Evolutionary conservation across 2,113 vertebrate species (phyloP), one percentile per base, ranked within the genome.

Genomic region (Hucho hucho): DNA sequence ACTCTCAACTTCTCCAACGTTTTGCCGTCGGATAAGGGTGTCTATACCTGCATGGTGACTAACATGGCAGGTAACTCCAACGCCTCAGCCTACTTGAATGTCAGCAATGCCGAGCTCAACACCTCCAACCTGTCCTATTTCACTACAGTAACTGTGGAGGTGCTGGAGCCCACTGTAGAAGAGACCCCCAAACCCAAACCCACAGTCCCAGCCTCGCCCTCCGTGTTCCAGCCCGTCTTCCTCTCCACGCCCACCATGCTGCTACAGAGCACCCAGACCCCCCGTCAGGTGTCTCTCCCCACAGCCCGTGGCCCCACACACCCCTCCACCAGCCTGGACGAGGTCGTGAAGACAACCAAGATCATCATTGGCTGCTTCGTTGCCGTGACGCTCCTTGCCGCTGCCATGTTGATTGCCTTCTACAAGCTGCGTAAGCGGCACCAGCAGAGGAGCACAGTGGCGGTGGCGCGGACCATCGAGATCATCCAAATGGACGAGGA

Each of bases 351-450:
- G 93, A 99, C 97, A 92, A 99, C 97, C 80, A 99, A 99, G 90
- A 99, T 99, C 91, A 98, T 99, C 92, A 99, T 99, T 77, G 97
- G 97, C 76, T 98, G 97, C 90, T 99, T 99, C 75, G 97, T 99
- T 88, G 96, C 97, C 0, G 96, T 98, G 79, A 98, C 97, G 12
- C 92, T 98, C 79, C 86, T 99, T 46, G 97, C 97, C 64, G 97
- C 97, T 0, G 95, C 95, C 90, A 98, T 99, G 97, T 89, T 99
- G 84, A 96, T 99, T 46, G 96, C 94, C 65, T 99, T 99, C 94
- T 99, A 99, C 87, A 99, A 99, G 89, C 93, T 98, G 74, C 96
- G 97, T 53, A 99, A 99, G 90, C 92, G 96, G 66, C 97, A 99
- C 92, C 97, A 98, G 92, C 96, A 96, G 81, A 93, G 96, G 86